Conservation (phyloP, 2,888 invertebrate genomes). For the Pterostichus niger region DNA sequence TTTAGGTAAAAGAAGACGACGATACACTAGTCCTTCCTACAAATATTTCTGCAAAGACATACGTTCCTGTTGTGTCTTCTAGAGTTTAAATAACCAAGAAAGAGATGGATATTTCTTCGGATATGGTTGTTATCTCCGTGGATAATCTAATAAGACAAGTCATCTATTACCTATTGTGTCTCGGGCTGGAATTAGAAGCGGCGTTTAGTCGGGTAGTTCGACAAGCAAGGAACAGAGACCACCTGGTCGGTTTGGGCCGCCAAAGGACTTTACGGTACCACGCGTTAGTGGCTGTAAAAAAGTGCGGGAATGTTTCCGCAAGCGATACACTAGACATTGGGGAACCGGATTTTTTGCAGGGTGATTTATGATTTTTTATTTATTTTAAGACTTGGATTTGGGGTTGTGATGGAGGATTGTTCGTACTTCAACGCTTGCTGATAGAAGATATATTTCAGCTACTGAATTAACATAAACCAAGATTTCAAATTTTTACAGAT, state of each 20-base stretch:
- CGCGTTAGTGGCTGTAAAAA: conserved; percentile 47
- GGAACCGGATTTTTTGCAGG: conserved; percentile 24
- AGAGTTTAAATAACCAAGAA: neutral
- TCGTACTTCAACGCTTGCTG: too few relatives aligned
- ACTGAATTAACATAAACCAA: too few relatives aligned
- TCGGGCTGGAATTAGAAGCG: conserved; percentile 63
- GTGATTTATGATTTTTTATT: conserved; percentile 30
- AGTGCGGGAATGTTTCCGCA: neutral
- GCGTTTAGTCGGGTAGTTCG: conserved; percentile 4
- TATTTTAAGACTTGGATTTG: neutral
- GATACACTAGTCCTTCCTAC: neutral
- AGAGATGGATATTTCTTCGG: conserved; percentile 24
- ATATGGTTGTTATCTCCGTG: conserved; percentile 68
- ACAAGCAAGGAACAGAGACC: conserved; percentile 51
- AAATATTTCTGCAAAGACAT: too few relatives aligned
- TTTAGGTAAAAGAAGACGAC: neutral
- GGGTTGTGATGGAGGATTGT: neutral
- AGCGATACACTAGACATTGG: neutral
- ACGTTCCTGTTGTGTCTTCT: neutral
- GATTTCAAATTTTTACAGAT: too few relatives aligned
- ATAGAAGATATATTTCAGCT: too few relatives aligned
- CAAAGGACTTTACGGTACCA: conserved; percentile 61
- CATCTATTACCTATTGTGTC: conserved; percentile 70
- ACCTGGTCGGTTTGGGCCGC: conserved; percentile 62
- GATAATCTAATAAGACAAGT: conserved; percentile 73